A percentile compares a stretch with the other conserved stretches of the same genome.
Evolutionary conservation across 2,797 vertebrate genomes (phyloP).

Genomic region (Sebastes miniatus): DNA sequence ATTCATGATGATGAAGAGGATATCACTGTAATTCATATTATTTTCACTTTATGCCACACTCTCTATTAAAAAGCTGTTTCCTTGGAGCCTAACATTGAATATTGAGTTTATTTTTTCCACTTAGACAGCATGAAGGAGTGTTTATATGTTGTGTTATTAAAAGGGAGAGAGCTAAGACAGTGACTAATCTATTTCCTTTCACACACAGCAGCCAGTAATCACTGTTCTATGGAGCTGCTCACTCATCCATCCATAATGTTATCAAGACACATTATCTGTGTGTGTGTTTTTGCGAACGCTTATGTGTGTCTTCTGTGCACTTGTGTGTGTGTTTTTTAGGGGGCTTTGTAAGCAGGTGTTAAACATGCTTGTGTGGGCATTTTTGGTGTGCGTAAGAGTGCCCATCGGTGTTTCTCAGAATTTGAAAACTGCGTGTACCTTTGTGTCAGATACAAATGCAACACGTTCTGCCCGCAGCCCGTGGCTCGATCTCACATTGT

Average conservation of each 20-base stretch:
- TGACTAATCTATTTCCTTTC: constrained; percentile 79
- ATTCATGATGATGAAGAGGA: constrained; percentile 13
- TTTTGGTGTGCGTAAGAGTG: not conserved
- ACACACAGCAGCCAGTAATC: constrained; percentile 71
- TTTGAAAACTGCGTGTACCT: not conserved
- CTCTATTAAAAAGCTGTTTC: constrained; percentile 54
- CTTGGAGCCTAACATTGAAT: constrained; percentile 48
- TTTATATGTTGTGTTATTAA: constrained; percentile 76
- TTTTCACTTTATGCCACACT: constrained; percentile 34
- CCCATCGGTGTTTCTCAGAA: not conserved
- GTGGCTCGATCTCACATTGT: constrained; percentile 67
- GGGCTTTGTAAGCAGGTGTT: constrained; percentile 49
- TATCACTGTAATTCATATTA: constrained; percentile 28
- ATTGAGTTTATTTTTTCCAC: constrained; percentile 50
- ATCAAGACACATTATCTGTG: constrained; percentile 71
- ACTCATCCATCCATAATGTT: constrained; percentile 74
- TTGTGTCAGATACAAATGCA: constrained; percentile 34
- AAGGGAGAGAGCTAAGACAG: constrained; percentile 68
- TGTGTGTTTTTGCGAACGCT: not conserved
- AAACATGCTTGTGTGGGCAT: constrained; percentile 18
- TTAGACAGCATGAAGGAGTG: constrained; percentile 69
- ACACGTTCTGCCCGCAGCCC: constrained; percentile 43
- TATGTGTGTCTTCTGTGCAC: constrained; percentile 19
- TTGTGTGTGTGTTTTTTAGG: constrained; percentile 20
- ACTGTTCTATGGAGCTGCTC: constrained; percentile 68